phyloP scores from a whole-genome alignment of 2,888 invertebrate species.

The Linnaemya tessellans region DNA sequence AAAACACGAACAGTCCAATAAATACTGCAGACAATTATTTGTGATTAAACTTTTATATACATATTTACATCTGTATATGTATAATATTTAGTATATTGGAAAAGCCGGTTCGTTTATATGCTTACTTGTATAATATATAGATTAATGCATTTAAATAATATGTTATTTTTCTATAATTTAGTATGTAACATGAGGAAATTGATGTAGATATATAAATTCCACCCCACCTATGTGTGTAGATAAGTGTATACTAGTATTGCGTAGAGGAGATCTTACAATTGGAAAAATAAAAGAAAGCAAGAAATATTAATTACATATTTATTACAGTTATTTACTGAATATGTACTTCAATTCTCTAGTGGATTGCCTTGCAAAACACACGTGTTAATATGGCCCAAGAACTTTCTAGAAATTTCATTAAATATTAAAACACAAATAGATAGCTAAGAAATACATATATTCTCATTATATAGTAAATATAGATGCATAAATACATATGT shows the following conservation, averaged over 20 bases:
- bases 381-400: not conserved
- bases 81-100: not conserved
- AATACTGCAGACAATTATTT: no score
- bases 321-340: no score
- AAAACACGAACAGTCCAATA: constrained; percentile 16
- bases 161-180: not conserved
- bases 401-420: constrained; percentile 3
- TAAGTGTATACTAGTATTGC: not conserved
- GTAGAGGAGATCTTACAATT: no score
- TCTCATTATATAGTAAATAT: no score
- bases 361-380: not conserved
- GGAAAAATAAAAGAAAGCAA: no score
- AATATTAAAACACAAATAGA: not conserved
- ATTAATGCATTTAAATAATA: not conserved
- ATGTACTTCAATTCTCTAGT: not conserved
- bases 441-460: not conserved
- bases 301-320: no score
- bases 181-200: not conserved
- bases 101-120: constrained; percentile 66
- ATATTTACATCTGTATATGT: not conserved
- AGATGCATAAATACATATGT: no score
- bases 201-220: not conserved
- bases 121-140: not conserved
- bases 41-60: no score
- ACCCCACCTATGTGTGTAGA: not conserved